A percentile compares a stretch with the other conserved stretches of the same genome.
These are phyloP conservation scores for Delia radicum DNA, from an alignment of 1,140 invertebrate species.

Conservation along the genomic window DNA sequence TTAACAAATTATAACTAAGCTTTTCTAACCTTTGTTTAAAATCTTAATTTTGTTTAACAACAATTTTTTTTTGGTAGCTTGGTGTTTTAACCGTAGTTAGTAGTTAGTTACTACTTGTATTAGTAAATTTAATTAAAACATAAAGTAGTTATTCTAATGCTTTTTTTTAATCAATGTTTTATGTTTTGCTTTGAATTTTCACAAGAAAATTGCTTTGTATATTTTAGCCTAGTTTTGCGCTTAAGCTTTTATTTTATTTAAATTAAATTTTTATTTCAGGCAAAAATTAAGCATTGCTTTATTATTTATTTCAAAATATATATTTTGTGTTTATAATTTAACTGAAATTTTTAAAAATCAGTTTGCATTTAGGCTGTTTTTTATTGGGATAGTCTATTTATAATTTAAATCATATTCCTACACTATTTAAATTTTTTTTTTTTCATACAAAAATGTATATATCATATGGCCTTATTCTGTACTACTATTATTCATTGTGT, in stretches of 20 bases:
- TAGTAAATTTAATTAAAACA: not conserved
- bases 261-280: not conserved
- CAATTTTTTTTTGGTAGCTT: not conserved
- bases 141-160: not conserved
- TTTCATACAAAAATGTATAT: too few relatives aligned
- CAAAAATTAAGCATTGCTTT: not conserved
- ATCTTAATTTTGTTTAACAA: not conserved
- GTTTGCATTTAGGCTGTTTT: not conserved
- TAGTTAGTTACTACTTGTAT: not conserved
- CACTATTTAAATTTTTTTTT: not conserved
- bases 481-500: too few relatives aligned
- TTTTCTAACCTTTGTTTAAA: slow-evolving; percentile 6
- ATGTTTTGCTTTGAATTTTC: not conserved
- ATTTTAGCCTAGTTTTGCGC: not conserved
- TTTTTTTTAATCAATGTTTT: not conserved
- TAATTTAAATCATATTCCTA: not conserved
- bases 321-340: not conserved
- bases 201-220: not conserved
- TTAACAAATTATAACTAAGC: not conserved
- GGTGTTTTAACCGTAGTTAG: not conserved
- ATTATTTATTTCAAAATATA: not conserved
- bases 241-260: not conserved
- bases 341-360: not conserved
- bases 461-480: too few relatives aligned
- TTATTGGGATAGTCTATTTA: not conserved